Evolutionary conservation across 2,113 vertebrate species (phyloP).

Genomic region (Gambusia affinis): DNA sequence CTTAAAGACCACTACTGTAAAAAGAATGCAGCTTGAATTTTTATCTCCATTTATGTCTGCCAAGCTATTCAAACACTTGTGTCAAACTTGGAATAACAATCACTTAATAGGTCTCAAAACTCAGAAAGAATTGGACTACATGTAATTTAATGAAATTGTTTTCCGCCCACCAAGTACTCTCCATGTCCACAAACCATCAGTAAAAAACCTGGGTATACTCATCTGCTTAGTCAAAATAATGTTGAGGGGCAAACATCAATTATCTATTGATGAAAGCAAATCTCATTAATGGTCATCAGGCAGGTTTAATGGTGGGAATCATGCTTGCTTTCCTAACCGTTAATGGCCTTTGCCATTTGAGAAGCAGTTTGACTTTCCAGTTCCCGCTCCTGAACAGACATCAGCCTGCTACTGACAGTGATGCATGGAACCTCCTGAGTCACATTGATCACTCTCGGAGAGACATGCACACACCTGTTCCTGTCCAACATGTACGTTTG

Average conservation of each 20-base stretch:
- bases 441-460: conserved; percentile 66
- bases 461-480: conserved; percentile 35
- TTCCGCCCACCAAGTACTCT: not conserved
- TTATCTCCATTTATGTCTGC: not conserved
- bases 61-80: not conserved
- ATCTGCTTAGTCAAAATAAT: conserved; percentile 26
- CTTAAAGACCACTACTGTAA: not conserved
- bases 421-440: conserved; percentile 65
- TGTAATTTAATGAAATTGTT: not conserved
- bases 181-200: not conserved
- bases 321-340: conserved; percentile 59
- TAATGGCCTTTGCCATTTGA: conserved; percentile 57
- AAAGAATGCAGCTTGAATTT: not conserved
- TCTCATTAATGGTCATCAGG: conserved; percentile 57
- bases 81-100: not conserved
- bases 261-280: conserved; percentile 68
- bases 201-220: not conserved
- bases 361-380: conserved; percentile 58
- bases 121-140: not conserved
- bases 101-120: not conserved
- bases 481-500: conserved; percentile 8
- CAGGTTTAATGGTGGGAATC: conserved; percentile 61
- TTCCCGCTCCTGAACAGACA: conserved; percentile 47
- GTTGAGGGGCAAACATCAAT: conserved; percentile 51
- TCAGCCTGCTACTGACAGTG: conserved; percentile 63